Evolutionary conservation across 1,140 invertebrate species (phyloP), one percentile per base, ranked within the genome.

Genomic region (Potamilus streckersoni): DNA sequence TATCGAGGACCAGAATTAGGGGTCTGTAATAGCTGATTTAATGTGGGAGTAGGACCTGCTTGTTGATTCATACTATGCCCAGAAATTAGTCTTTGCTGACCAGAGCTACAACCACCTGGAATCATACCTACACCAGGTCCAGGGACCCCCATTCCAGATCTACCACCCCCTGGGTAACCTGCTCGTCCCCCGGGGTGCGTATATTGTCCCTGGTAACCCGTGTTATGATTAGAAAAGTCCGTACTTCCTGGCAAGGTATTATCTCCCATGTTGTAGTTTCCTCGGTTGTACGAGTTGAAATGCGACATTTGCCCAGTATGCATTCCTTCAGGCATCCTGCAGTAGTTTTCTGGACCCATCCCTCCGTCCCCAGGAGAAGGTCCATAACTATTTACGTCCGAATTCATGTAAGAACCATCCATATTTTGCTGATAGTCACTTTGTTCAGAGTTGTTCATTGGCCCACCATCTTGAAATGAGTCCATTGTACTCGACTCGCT

Each of bases 11-110:
- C 90, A 57, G 94, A 93, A 78, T 94, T 95, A 2, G 92, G 92
- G 57, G 94, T 94, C 89, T 96, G 95, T 59, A 97, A 91, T 82
- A 97, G 91, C 84, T 96, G 96, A 90, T 97, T 97, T 73, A 97
- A 91, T 55, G 96, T 97, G 65, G 96, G 96, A 63, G 96, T 97
- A 20, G 95, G 96, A 66, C 96, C 89, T 67, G 84, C 82, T 70
- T 94, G 94, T 87, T 95, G 95, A 0, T 92, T 92, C 81, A 94
- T 92, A 85, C 89, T 93, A 84, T 93, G 93, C 74, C 93, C 93
- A 3, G 92, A 91, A 62, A 93, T 83, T 79, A 84, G 80, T 67
- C 82, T 80, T 65, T 79, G 81, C 66, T 76, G 77, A 62, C 69
- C 79, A 59, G 67, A 71, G 62, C 74, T 78, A 23, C 80, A 81